phyloP scores from a whole-genome alignment of 2,797 vertebrate species.

The Synaphobranchus kaupii region DNA sequence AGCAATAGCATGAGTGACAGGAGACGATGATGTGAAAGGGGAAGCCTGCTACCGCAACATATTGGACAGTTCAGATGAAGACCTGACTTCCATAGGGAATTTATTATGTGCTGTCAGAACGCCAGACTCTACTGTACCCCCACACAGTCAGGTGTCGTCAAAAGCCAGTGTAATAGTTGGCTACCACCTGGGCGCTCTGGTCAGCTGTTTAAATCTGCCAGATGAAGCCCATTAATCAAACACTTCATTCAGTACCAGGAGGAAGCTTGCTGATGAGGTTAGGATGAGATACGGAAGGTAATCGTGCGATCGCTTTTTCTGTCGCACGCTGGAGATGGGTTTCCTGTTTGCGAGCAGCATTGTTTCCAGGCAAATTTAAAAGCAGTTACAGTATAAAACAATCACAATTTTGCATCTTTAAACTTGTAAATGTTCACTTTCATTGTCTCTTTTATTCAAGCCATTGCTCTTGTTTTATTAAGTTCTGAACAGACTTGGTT shows the following conservation, averaged over 20 bases:
- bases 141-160: background rate
- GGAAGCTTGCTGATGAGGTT: background rate
- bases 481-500: background rate
- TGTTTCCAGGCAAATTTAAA: background rate
- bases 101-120: conserved; percentile 1
- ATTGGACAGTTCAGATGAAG: conserved; percentile 10
- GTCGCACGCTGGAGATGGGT: background rate
- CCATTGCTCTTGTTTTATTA: conserved; percentile 7
- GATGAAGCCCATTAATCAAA: background rate
- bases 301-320: background rate
- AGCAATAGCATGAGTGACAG: background rate
- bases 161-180: too few species aligned
- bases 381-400: background rate
- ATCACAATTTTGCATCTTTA: background rate
- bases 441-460: background rate
- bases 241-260: conserved; percentile 3
- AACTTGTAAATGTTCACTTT: background rate
- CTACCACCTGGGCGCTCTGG: background rate
- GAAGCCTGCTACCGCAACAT: background rate
- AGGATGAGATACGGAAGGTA: background rate
- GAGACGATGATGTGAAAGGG: background rate
- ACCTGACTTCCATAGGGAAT: background rate
- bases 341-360: background rate
- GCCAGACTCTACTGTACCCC: background rate
- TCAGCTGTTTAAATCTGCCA: background rate